These are phyloP conservation scores for Sympetrum striolatum DNA, from an alignment of 2,888 invertebrate genomes.

Conservation along the genomic window DNA sequence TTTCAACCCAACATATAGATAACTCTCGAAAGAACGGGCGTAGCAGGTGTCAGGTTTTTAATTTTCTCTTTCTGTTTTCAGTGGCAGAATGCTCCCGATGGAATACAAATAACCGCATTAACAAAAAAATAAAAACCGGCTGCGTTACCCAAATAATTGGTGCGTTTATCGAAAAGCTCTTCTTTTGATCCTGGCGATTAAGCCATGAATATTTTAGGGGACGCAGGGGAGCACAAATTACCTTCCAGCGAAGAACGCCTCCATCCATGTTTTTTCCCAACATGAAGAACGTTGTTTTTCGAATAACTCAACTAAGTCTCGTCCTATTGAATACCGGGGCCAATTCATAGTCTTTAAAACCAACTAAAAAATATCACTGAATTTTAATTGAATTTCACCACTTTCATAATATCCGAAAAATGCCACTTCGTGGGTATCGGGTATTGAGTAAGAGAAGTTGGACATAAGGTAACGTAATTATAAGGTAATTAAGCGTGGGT, in stretches of 20 bases:
- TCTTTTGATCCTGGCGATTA: background rate
- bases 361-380: no score
- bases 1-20: no score
- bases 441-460: no score
- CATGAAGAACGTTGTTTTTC: background rate
- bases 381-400: no score
- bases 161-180: background rate
- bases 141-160: background rate
- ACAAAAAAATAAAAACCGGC: background rate
- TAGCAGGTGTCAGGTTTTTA: no score
- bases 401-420: background rate
- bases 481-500: no score
- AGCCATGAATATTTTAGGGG: background rate
- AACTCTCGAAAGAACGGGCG: no score
- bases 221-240: background rate
- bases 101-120: background rate
- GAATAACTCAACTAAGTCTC: background rate
- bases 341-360: background rate
- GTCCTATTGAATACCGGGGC: background rate
- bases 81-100: background rate
- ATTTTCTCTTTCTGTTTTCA: no score
- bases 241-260: background rate
- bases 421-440: no score
- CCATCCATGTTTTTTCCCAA: background rate
- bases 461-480: no score